A percentile compares a stretch with the other conserved stretches of the same genome.
Conservation (phyloP, 2,888 invertebrate species). For the Erebia ligea region DNA sequence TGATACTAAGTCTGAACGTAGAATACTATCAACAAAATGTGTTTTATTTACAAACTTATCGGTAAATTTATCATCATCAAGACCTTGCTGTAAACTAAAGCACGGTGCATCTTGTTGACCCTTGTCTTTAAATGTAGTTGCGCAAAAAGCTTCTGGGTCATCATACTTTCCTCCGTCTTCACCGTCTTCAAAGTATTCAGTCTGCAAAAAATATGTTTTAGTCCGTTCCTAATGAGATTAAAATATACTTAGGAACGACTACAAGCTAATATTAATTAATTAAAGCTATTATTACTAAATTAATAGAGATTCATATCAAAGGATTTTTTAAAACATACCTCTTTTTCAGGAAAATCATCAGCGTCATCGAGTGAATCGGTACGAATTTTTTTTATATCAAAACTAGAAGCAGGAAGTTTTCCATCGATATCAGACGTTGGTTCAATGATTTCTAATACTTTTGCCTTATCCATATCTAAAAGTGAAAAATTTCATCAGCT, state of each 20-base stretch:
- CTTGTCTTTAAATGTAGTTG: constrained; percentile 31
- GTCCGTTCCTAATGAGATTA: background rate
- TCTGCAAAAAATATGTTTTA: constrained; percentile 49
- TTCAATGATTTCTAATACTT: constrained; percentile 80
- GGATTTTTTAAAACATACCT: constrained; percentile 52
- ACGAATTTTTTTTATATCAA: constrained; percentile 73
- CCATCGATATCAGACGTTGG: constrained; percentile 73
- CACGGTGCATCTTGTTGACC: constrained; percentile 50
- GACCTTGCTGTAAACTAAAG: constrained; percentile 47
- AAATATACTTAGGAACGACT: no score
- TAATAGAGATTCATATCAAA: background rate
- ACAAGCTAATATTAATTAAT: no score
- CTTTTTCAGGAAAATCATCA: constrained; percentile 80
- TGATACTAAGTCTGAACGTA: constrained; percentile 67
- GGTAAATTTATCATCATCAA: constrained; percentile 52
- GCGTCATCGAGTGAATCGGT: constrained; percentile 81
- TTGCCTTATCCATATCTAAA: constrained; percentile 80
- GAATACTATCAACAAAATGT: constrained; percentile 61
- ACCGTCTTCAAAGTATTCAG: constrained; percentile 69
- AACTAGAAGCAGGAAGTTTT: constrained; percentile 66
- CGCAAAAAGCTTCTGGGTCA: constrained; percentile 48
- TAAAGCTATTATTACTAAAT: background rate
- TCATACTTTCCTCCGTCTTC: constrained; percentile 64
- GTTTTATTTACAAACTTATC: constrained; percentile 59
- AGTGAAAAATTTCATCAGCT: constrained; percentile 35